A percentile compares a stretch with the other conserved stretches of the same genome.
These are phyloP conservation scores for Drosophila pseudoobscura DNA, from an alignment of 1,140 invertebrate genomes.

Conservation along the genomic window DNA sequence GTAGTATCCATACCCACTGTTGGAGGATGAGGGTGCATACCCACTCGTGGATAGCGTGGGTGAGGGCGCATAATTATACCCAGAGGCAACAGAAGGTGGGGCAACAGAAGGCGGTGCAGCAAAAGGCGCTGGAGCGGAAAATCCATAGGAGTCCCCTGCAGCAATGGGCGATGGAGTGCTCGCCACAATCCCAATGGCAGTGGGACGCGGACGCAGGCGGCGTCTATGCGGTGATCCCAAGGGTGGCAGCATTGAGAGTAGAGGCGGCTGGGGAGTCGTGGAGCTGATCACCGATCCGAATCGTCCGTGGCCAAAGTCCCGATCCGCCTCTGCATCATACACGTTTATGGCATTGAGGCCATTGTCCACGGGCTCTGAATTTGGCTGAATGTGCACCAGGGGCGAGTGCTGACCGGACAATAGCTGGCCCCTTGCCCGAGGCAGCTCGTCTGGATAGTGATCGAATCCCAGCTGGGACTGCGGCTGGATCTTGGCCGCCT, in stretches of 20 bases:
- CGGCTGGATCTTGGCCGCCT: slow-evolving; percentile 73
- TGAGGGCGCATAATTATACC: slow-evolving; percentile 62
- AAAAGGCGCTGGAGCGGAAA: slow-evolving; percentile 67
- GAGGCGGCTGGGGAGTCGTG: slow-evolving; percentile 76
- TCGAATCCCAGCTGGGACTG: slow-evolving; percentile 73
- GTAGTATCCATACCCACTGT: slow-evolving; percentile 48
- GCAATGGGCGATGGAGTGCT: slow-evolving; percentile 55
- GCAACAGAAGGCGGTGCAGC: slow-evolving; percentile 26
- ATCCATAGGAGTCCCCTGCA: slow-evolving; percentile 36
- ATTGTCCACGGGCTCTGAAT: slow-evolving; percentile 51
- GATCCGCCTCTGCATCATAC: slow-evolving; percentile 72
- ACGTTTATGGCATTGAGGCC: slow-evolving; percentile 69
- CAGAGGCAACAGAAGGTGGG: slow-evolving; percentile 10
- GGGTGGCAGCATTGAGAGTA: slow-evolving; percentile 69
- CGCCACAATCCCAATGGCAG: slow-evolving; percentile 47
- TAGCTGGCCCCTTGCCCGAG: slow-evolving; percentile 51
- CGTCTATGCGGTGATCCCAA: slow-evolving; percentile 36
- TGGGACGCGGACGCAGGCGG: slow-evolving; percentile 65
- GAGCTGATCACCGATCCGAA: slow-evolving; percentile 69
- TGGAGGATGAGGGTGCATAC: neutral
- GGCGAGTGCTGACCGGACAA: slow-evolving; percentile 24
- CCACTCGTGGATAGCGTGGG: slow-evolving; percentile 15
- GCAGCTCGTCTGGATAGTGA: slow-evolving; percentile 79
- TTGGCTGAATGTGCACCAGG: slow-evolving; percentile 59
- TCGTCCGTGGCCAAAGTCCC: slow-evolving; percentile 49